Percentiles rank a stretch among this genome's conserved stretches.
Conservation (phyloP, 1,140 invertebrate species). For the Ylistrum balloti region DNA sequence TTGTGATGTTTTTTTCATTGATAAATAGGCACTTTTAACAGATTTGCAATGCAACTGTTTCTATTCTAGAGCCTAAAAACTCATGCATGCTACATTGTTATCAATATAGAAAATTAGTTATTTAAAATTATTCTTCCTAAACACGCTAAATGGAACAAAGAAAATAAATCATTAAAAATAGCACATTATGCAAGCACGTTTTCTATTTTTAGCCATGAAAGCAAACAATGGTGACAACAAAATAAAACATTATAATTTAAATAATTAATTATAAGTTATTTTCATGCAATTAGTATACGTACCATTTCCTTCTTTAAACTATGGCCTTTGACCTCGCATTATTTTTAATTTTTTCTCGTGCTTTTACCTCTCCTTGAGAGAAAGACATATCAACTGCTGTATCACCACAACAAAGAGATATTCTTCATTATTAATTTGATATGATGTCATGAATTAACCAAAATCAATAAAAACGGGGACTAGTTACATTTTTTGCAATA, state of each 20-base stretch:
- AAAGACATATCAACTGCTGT: neutral
- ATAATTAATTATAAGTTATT: constrained; percentile 36
- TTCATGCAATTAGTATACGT: neutral
- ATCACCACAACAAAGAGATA: neutral
- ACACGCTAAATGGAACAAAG: neutral
- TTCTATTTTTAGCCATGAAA: neutral
- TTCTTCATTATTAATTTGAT: neutral
- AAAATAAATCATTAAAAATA: neutral
- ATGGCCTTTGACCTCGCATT: neutral
- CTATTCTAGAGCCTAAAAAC: too few species aligned
- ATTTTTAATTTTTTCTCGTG: neutral
- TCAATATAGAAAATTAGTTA: too few species aligned
- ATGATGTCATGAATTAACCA: neutral
- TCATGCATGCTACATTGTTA: too few species aligned
- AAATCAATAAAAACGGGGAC: constrained; percentile 12
- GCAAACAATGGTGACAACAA: neutral
- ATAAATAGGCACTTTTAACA: too few species aligned
- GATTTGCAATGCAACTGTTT: too few species aligned
- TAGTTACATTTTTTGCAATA: neutral
- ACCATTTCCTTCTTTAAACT: neutral
- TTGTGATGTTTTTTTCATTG: too few species aligned
- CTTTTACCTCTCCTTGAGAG: neutral
- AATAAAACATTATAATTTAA: neutral
- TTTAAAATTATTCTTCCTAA: too few species aligned
- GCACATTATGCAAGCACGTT: neutral